Conservation (phyloP, 2,113 vertebrate species). For the Cyphomyrus discorhynchus region DNA sequence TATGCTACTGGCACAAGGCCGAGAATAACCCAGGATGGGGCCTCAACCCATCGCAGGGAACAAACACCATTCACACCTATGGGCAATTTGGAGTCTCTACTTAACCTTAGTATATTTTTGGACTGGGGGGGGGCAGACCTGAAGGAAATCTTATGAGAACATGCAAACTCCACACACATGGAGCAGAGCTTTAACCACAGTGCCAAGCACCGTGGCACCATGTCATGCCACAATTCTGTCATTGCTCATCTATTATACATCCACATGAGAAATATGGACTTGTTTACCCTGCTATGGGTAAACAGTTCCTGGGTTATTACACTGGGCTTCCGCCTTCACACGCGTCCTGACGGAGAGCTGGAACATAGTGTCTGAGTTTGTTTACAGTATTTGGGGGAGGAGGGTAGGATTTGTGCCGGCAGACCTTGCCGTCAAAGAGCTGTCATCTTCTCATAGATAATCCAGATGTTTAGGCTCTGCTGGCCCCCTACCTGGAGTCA, state of each 20-base stretch:
- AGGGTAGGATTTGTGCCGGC: not conserved
- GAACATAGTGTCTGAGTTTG: not conserved
- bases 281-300: not conserved
- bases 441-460: not conserved
- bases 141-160: too few species aligned
- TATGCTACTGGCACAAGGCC: not conserved
- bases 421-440: not conserved
- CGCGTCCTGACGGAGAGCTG: not conserved
- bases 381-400: not conserved
- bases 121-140: too few species aligned
- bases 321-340: not conserved
- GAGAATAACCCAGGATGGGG: not conserved
- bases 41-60: not conserved
- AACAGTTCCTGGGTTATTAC: not conserved
- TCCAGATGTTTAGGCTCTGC: not conserved
- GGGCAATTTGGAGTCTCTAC: not conserved
- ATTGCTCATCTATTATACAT: not conserved
- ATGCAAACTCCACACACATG: too few species aligned
- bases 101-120: not conserved
- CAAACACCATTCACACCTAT: not conserved
- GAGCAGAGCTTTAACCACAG: too few species aligned
- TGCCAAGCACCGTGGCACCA: conserved; percentile 29
- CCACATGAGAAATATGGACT: not conserved
- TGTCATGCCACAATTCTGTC: conserved; percentile 48
- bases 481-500: conserved; percentile 3